Percentiles rank a stretch among this genome's conserved stretches.
Evolutionary conservation across 64 coral and sea anemone species (phyloP).

Genomic region (Dendrophyllia cribrosa): DNA sequence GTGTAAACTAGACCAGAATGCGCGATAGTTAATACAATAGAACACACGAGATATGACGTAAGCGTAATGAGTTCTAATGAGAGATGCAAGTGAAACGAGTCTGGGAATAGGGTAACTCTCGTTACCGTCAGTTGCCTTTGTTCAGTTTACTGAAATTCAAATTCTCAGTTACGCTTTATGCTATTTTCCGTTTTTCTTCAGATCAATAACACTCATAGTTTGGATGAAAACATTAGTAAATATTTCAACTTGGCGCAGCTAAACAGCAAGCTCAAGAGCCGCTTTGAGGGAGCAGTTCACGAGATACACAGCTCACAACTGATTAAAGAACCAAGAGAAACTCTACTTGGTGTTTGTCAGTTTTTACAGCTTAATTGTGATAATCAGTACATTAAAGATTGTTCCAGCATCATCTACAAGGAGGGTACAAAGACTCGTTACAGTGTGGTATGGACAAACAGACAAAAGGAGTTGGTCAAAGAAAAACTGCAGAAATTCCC

Average conservation of each 20-base stretch:
- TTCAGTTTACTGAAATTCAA: too few relatives aligned
- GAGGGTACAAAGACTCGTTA: constrained; percentile 68
- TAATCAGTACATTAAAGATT: constrained; percentile 76
- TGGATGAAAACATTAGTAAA: constrained; percentile 46
- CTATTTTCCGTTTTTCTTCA: not conserved
- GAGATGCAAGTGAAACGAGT: too few relatives aligned
- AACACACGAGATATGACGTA: too few relatives aligned
- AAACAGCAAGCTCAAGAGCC: constrained; percentile 51
- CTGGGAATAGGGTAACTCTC: too few relatives aligned
- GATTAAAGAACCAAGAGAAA: constrained; percentile 45
- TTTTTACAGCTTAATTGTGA: constrained; percentile 74
- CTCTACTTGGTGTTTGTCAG: constrained; percentile 58
- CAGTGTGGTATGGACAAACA: constrained; percentile 66
- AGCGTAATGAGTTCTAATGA: too few relatives aligned
- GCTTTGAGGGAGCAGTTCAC: constrained; percentile 22
- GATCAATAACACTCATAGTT: constrained; percentile 38
- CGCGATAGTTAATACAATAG: too few relatives aligned
- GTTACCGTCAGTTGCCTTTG: too few relatives aligned
- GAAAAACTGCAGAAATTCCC: constrained; percentile 56
- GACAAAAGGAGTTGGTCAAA: constrained; percentile 35
- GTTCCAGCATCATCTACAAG: constrained; percentile 67
- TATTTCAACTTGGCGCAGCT: constrained; percentile 43
- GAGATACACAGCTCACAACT: constrained; percentile 74
- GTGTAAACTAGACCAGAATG: too few relatives aligned
- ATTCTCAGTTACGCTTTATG: too few relatives aligned